Conservation (phyloP, 2,888 invertebrate species). For the Cryptocephalus primarius region DNA sequence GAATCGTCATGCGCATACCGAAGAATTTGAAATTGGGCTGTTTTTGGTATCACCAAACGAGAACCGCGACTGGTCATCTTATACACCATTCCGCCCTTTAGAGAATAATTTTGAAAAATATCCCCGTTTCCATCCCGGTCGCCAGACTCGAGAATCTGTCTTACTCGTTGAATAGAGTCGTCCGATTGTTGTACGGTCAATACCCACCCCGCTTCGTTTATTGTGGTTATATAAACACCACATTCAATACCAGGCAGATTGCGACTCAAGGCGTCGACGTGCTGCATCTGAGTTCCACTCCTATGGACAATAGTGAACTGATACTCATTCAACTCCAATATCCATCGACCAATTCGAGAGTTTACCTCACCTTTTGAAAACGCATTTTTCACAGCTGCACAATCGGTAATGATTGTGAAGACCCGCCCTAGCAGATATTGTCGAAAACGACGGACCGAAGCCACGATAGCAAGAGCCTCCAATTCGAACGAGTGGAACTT, state of each 20-base stretch:
- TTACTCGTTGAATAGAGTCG: neutral
- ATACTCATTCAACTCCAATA: slow-evolving; percentile 10
- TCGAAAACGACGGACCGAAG: slow-evolving; percentile 22
- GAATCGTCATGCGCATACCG: neutral
- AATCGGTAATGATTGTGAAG: slow-evolving; percentile 26
- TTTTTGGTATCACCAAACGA: slow-evolving; percentile 24
- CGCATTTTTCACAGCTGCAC: slow-evolving; percentile 20
- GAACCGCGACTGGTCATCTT: neutral
- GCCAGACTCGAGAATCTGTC: neutral
- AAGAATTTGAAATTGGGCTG: slow-evolving; percentile 17
- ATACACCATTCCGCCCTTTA: neutral
- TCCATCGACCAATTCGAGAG: slow-evolving; percentile 21
- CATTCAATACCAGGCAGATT: slow-evolving; percentile 8
- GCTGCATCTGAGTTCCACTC: slow-evolving; percentile 6
- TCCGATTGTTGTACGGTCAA: neutral
- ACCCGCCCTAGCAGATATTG: slow-evolving; percentile 21
- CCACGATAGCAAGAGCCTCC: slow-evolving; percentile 28
- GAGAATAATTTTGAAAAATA: neutral
- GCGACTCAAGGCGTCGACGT: slow-evolving; percentile 14
- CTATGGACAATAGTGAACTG: slow-evolving; percentile 10
- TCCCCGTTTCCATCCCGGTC: neutral
- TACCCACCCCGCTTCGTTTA: neutral
- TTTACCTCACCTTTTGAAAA: slow-evolving; percentile 20
- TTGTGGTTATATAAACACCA: neutral
- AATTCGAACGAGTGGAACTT: slow-evolving; percentile 27